Conservation (phyloP, 1,140 invertebrate species). For the Micrasema minimum region DNA sequence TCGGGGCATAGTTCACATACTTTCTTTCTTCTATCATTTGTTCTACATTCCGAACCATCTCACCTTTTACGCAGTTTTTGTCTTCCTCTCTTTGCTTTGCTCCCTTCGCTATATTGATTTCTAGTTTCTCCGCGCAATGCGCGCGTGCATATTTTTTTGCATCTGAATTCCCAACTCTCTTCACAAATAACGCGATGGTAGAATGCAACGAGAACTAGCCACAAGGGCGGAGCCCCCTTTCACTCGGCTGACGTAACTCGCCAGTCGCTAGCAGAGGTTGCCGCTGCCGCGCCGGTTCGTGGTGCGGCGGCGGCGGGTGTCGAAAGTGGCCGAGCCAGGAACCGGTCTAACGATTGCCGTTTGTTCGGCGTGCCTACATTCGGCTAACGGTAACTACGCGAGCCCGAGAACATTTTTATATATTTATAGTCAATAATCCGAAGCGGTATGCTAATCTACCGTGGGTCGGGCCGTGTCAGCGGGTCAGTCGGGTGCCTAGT, state of each 20-base stretch:
- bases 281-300: no score
- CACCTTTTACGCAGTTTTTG: neutral
- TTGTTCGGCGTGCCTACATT: neutral
- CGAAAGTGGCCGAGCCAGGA: constrained; percentile 1
- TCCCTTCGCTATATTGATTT: no score
- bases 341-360: constrained; percentile 8
- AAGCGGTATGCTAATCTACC: constrained; percentile 1
- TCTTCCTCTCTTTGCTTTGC: no score
- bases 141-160: no score
- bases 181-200: no score
- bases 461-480: constrained; percentile 10
- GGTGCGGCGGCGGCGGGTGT: neutral
- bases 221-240: no score
- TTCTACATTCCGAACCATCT: neutral
- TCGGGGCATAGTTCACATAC: no score
- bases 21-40: neutral
- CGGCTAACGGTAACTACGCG: constrained; percentile 4
- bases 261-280: no score
- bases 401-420: constrained; percentile 1
- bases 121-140: no score
- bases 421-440: constrained; percentile 11
- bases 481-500: neutral
- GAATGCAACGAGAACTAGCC: no score
- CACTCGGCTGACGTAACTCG: no score
- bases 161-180: no score